Base-by-base conservation (phyloP, 1,140 invertebrate genomes). In the Drosophila pseudoobscura region DNA sequence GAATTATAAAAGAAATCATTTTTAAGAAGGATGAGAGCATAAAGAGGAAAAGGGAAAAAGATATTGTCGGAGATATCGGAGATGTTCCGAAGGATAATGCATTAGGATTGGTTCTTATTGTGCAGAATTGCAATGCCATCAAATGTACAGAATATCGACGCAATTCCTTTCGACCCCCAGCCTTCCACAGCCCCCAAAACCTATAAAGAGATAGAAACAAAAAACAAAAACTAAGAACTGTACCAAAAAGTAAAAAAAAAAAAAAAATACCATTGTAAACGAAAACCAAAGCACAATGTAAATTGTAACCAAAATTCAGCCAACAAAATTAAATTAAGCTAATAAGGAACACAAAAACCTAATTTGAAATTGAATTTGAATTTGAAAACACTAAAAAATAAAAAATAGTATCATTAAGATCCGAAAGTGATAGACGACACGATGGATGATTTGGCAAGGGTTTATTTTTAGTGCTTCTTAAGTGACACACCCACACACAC, bases 391-490 rank as follows among this genome's bases (percentile, higher is more conserved):
- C 6, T 11, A n/a, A 43, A 55, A 53, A 13, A 13, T 31, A 49
- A 29, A 29, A 29, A 55, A 75, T 56, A 53, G 11, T 65, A 54
- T 47, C 22, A 47, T 35, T 50, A 57, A 68, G 46, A 56, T 58
- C 17, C 44, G 59, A 41, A 6, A 60, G 26, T 20, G 58, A 59
- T 52, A 78, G 62, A 57, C 62, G 64, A 47, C 49, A 66, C 76
- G 39, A 76, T 73, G 41, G 45, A 61, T 53, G 41, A 71, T 75
- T 84, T 84, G 80, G 80, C 68, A 62, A 74, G 73, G 80, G 70
- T 79, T 71, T 60, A 66, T 63, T 84, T 72, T 65, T 84, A 84
- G 75, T 64, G 64, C 70, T 75, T 79, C 62, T 84, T 83, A 83
- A 83, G 80, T 75, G 75, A 78, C 64, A 83, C 80, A 55, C 50